Base-by-base conservation (phyloP, 2,113 vertebrate species). In the Aptenodytes patagonicus region DNA sequence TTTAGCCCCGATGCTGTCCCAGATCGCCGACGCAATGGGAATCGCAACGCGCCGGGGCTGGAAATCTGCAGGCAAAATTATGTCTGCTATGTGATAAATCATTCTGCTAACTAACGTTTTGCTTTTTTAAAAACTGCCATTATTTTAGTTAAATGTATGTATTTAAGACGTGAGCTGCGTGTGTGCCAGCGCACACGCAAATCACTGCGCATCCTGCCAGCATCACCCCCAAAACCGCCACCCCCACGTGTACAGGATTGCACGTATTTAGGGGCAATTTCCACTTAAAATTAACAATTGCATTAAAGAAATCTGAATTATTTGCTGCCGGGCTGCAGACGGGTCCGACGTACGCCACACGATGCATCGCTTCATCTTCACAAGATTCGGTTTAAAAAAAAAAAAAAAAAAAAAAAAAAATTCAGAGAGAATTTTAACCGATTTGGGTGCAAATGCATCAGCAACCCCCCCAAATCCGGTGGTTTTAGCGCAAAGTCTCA, bases 361-460 rank as follows among this genome's bases (percentile, higher is more conserved):
- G 10, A 49, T 4, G 3, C 26, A 18, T 31, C 1, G 3, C 0
- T 10, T 26, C 28, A 22, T 2, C 1, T 0, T 6, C 31, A 25
- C 18, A 13, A 54, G 7, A 55, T 31, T 46, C 4, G 0, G 0
- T 22, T 36, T n/a, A n/a, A n/a, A n/a, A n/a, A n/a, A n/a, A n/a
- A n/a, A n/a, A 1, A 24, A 36, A 61, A 65, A 57, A 42, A 42
- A 42, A 42, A n/a, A 68, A 21, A 19, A 31, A 32, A 19, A 13
- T 15, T 36, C 20, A 14, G 20, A 26, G 51, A 66, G 31, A 81
- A 47, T 16, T 28, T 34, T 5, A 11, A 85, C 22, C 0, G 0
- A 7, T 4, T n/a, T 17, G 24, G 28, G 44, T 34, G n/a, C 10
- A 51, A 77, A 76, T 1, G 9, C 26, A 73, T 5, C 54, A 81